Base-by-base conservation (phyloP, 2,797 vertebrate species). In the Urophycis tenuis region DNA sequence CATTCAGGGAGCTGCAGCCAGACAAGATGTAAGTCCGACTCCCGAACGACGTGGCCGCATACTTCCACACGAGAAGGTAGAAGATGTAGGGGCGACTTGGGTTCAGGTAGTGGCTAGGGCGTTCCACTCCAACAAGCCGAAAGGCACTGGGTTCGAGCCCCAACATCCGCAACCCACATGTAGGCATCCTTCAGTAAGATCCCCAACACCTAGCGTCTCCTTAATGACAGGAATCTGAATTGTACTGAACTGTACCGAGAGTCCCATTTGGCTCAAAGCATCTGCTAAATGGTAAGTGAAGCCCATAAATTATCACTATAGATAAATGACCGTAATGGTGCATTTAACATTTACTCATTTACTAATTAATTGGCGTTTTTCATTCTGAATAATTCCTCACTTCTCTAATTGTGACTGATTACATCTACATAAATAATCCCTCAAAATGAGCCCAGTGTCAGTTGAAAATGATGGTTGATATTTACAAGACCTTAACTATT, bases 21-120 rank as follows among this genome's bases (percentile, higher is more conserved):
- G 93, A 96, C 81, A 97, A 95, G 93, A 94, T 93, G 96, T 98
- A 92, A 94, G 96, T 94, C 60, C 33, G 14, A 33, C 31, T 71
- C 7, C 29, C 31, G 17, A 17, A 67, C 14, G 10, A 32, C 5
- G 69, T 71, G 67, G 31, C 31, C 29, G 14, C 14, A 15, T 22
- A 25, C 53, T n/a, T n/a, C 53, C 53, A 60, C 22, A 60, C 3
- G 31, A 17, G 29, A 15, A 12, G 12, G 8, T 70, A 31, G 67
- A 30, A 70, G 10, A n/a, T n/a, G 53, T 60, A 9, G 53, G 53
- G 45, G 8, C 45, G 1, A 53, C 1, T 22, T 53, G 12, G 17
- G 45, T 1, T 53, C 3, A 6, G 45, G 45, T 53, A 53, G 45
- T 19, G 45, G 45, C 45, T 53, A 45, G 17, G 53, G 53, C 25